Evolutionary conservation across 2,888 invertebrate species (phyloP).

Genomic region (Pristionchus entomophagus): DNA sequence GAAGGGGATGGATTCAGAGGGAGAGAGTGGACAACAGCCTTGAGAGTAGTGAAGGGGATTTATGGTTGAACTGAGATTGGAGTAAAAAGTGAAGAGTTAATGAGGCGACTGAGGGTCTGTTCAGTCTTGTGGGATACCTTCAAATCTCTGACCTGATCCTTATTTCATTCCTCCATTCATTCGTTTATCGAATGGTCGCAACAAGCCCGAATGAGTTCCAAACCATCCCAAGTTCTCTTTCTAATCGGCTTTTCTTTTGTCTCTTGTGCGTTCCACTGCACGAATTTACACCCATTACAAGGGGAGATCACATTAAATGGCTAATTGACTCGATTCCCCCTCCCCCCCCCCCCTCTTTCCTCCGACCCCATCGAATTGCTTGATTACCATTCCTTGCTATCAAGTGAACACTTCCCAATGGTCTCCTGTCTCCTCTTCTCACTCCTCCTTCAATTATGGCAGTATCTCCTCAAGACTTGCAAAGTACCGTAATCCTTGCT

Average conservation of each 20-base stretch:
- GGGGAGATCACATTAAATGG: slow-evolving; percentile 43
- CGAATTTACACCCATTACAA: slow-evolving; percentile 41
- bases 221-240: no score
- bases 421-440: slow-evolving; percentile 3
- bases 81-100: background rate
- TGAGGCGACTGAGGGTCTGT: background rate
- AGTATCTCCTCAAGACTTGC: slow-evolving; percentile 35
- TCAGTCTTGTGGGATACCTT: background rate
- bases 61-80: background rate
- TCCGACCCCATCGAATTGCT: background rate
- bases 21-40: background rate
- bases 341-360: background rate
- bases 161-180: background rate
- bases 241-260: slow-evolving; percentile 11
- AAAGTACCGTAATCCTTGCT: background rate
- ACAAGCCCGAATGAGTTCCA: no score
- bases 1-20: background rate
- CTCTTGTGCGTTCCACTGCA: slow-evolving; percentile 7
- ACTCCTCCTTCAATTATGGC: slow-evolving; percentile 35
- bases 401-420: background rate
- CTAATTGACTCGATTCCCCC: slow-evolving; percentile 25
- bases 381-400: background rate
- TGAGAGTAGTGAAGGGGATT: background rate
- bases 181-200: no score
- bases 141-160: background rate